Conservation (phyloP, 2,113 vertebrate species). For the Myrmecobius fasciatus region DNA sequence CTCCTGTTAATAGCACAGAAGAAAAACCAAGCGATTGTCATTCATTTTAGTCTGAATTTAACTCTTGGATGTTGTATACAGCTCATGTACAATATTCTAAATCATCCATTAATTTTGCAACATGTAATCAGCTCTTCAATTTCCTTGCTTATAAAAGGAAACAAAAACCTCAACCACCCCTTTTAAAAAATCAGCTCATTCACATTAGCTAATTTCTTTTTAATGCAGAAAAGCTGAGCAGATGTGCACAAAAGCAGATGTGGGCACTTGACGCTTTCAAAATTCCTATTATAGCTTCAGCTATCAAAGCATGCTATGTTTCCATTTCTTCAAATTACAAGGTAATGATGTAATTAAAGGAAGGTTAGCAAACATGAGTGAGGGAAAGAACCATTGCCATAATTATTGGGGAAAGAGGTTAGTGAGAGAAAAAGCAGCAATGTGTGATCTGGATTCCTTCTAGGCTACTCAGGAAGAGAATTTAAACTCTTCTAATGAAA, state of each 20-base stretch:
- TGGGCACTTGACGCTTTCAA: conserved; percentile 1
- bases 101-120: not conserved
- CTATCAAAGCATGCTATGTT: not conserved
- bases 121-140: not conserved
- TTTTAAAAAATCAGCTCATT: conserved; percentile 5
- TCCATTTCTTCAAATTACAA: conserved; percentile 2
- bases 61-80: not conserved
- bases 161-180: not conserved
- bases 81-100: not conserved
- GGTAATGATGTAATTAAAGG: not conserved
- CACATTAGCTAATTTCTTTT: conserved; percentile 34
- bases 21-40: conserved; percentile 25
- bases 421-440: not conserved
- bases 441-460: not conserved
- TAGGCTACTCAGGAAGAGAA: not conserved
- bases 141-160: not conserved
- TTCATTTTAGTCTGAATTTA: conserved; percentile 12
- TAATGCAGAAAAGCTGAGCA: not conserved
- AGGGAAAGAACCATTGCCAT: not conserved
- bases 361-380: conserved; percentile 13
- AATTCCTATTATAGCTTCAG: not conserved
- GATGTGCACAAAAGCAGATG: conserved; percentile 21
- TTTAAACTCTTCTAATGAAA: not conserved
- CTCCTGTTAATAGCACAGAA: conserved; percentile 37
- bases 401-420: not conserved